Evolutionary conservation across 2,113 vertebrate genomes (phyloP).

Genomic region (Anser cygnoides): DNA sequence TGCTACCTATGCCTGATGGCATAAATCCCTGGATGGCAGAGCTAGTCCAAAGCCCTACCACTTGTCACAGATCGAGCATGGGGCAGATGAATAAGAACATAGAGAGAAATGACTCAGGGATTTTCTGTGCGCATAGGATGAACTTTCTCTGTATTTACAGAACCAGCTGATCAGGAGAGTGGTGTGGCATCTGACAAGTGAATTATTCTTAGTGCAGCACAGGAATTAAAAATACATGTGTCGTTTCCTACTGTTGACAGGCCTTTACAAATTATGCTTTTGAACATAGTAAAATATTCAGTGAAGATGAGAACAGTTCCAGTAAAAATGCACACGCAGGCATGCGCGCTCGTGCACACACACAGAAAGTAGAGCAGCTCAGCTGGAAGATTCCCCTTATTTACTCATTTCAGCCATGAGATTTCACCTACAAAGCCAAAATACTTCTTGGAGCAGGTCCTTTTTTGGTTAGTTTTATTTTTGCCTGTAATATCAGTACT

Average conservation of each 20-base stretch:
- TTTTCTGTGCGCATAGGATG: background rate
- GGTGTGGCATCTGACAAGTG: background rate
- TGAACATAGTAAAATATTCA: conserved; percentile 14
- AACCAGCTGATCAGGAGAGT: background rate
- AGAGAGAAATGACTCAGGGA: conserved; percentile 37
- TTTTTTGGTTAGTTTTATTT: background rate
- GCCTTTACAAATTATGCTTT: conserved; percentile 17
- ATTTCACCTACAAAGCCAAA: conserved; percentile 13
- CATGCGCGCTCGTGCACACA: background rate
- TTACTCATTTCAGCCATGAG: conserved; percentile 3
- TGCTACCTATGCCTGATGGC: background rate
- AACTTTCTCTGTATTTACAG: conserved; percentile 21
- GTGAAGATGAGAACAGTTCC: background rate
- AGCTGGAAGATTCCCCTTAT: background rate
- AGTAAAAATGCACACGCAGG: conserved; percentile 14
- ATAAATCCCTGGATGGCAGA: background rate
- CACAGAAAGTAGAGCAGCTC: background rate
- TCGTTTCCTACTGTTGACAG: conserved; percentile 3
- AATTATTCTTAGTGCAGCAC: conserved; percentile 24
- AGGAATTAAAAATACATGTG: conserved; percentile 1
- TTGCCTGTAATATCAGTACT: background rate
- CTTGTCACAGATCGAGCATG: background rate
- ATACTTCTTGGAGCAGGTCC: background rate
- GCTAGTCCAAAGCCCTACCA: background rate
- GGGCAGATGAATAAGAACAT: background rate